A percentile compares a stretch with the other conserved stretches of the same genome.
Conservation (phyloP, 2,797 vertebrate species). For the Acanthiza pusilla region DNA sequence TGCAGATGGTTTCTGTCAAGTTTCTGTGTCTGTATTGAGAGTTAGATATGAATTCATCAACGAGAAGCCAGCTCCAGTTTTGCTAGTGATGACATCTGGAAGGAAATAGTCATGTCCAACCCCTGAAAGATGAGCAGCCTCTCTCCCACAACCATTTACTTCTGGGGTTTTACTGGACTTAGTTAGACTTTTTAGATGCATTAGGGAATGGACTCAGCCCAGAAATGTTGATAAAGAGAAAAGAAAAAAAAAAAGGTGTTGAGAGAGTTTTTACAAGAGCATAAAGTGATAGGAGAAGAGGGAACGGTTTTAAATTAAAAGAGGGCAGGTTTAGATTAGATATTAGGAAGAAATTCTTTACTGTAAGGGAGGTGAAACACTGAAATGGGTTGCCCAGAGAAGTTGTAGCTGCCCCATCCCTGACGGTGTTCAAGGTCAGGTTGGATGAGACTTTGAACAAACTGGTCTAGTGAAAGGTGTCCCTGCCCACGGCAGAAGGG, state of each 20-base stretch:
- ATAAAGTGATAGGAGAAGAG: background rate
- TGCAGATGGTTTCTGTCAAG: background rate
- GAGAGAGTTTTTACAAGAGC: background rate
- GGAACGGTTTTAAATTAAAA: background rate
- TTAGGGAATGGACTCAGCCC: background rate
- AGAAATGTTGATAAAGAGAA: background rate
- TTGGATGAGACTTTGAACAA: background rate
- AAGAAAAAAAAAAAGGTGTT: background rate
- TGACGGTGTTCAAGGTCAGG: background rate
- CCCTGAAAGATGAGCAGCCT: background rate
- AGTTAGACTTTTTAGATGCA: background rate
- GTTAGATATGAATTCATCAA: background rate
- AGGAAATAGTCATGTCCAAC: background rate
- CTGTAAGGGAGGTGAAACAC: background rate
- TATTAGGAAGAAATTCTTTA: background rate
- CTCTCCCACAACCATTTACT: background rate
- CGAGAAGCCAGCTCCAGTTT: background rate
- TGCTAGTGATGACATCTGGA: background rate
- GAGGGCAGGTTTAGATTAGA: background rate
- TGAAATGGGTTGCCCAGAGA: background rate
- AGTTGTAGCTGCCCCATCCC: background rate
- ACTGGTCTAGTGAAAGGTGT: background rate
- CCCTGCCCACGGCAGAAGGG: accelerated
- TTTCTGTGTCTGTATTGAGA: background rate
- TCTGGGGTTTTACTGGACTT: background rate